A percentile compares a stretch with the other conserved stretches of the same genome.
Conservation (phyloP, 2,888 invertebrate species). For the Cryptops parisi region DNA sequence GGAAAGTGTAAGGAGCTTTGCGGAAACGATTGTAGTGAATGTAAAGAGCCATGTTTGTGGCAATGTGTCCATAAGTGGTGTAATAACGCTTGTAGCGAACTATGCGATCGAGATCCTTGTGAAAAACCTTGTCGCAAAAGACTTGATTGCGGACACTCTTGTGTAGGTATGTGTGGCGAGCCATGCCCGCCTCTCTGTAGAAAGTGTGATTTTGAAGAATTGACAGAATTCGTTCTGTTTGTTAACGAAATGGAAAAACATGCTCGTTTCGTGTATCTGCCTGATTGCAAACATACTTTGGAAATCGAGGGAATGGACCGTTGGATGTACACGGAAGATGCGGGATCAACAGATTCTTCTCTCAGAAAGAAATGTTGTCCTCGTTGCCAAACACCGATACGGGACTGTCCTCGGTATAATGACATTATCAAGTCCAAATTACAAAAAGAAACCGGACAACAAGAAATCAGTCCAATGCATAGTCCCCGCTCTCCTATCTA, state of each 20-base stretch:
- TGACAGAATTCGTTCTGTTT: conserved; percentile 33
- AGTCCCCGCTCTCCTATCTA: too few relatives aligned
- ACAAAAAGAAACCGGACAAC: too few relatives aligned
- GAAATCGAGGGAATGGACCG: conserved; percentile 31
- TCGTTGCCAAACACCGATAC: conserved; percentile 43
- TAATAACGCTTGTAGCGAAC: conserved; percentile 27
- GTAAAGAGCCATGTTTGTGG: conserved; percentile 30
- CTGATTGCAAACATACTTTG: conserved; percentile 29
- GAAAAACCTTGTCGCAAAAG: conserved; percentile 24
- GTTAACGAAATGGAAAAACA: conserved; percentile 40
- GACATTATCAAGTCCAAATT: conserved; percentile 38
- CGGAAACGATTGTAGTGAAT: conserved; percentile 26
- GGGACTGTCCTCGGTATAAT: conserved; percentile 43
- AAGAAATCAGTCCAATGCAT: too few relatives aligned
- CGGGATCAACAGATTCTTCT: conserved; percentile 19
- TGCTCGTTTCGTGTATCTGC: conserved; percentile 30
- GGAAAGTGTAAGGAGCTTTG: conserved; percentile 26
- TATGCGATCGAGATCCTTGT: conserved; percentile 28
- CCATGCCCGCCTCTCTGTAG: conserved; percentile 26
- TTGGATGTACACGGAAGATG: conserved; percentile 25
- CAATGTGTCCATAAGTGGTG: conserved; percentile 28
- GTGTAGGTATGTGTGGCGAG: conserved; percentile 34
- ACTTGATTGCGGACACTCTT: conserved; percentile 29
- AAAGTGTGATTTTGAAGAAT: conserved; percentile 10
- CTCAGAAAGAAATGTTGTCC: conserved; percentile 39